Evolutionary conservation across 2,888 invertebrate genomes (phyloP), one percentile per base, ranked within the genome.

Genomic region (Macrosiphum euphorbiae): DNA sequence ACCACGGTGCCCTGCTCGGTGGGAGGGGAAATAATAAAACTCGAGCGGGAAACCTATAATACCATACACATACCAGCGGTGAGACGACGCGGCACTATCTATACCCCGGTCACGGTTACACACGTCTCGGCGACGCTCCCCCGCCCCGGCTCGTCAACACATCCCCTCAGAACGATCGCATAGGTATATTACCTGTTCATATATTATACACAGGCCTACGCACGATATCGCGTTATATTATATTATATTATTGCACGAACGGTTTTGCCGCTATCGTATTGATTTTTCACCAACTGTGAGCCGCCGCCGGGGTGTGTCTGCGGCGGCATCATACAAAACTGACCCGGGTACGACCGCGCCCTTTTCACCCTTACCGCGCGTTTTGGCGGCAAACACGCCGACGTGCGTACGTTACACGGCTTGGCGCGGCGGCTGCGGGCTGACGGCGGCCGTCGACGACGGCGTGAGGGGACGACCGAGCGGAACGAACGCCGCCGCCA

Each of bases 261-360:
- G 50, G 61, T 67, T 90, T n/a, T 67, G n/a, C n/a, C 90, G 52
- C 84, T n/a, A n/a, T 55, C 84, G 55, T 90, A 91, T 91, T 58
- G 91, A 91, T 92, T 92, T 87, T 87, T 61, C 61, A 58, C 91
- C 50, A n/a, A n/a, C 35, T 7, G 3, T 41, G 3, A 35, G 28
- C 84, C 85, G 52, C 50, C 78, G 78, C 90, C 90, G 86, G 92
- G 86, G 92, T 92, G 92, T 92, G 91, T 91, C 91, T 91, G 91
- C 91, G 41, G 35, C 91, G 58, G 26, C 47, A 47, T 47, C 4
- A 47, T 28, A 86, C 87, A 67, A 89, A 85, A 90, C 85, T 90
- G 90, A 90, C 93, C 93, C 90, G 90, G 90, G 93, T 94, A 78
- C 93, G 93, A 94, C 93, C 93, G 93, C 93, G 93, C 93, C 93